Evolutionary conservation across 2,888 invertebrate species (phyloP).

Genomic region (Cryptus armator): DNA sequence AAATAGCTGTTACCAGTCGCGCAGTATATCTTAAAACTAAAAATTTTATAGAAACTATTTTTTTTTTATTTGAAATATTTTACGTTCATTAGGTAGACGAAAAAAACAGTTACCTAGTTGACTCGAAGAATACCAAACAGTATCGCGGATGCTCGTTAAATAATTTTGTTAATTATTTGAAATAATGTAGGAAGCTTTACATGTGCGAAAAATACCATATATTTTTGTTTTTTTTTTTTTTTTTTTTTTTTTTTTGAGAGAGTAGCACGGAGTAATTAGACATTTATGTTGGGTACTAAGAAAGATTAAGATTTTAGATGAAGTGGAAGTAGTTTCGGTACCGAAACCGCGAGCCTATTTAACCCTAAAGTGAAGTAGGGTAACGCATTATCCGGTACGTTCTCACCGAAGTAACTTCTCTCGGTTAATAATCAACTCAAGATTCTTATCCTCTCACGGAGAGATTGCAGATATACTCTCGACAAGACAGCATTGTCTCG

Average conservation of each 20-base stretch:
- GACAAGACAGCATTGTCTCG: slow-evolving; percentile 64
- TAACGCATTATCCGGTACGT: slow-evolving; percentile 55
- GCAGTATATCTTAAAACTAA: background rate
- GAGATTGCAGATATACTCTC: slow-evolving; percentile 49
- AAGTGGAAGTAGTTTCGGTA: slow-evolving; percentile 6
- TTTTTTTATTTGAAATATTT: background rate
- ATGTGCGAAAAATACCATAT: no score
- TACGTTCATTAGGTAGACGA: no score
- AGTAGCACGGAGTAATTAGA: background rate
- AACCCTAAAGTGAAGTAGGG: slow-evolving; percentile 51
- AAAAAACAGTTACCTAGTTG: no score
- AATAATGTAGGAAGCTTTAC: no score
- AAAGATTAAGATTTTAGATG: background rate
- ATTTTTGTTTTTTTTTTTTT: no score
- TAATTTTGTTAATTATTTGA: no score
- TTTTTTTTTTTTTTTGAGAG: background rate
- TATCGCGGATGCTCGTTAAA: no score
- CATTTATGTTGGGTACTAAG: background rate
- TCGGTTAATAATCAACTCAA: slow-evolving; percentile 45
- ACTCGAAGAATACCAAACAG: no score
- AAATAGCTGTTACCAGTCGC: background rate
- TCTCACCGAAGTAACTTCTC: slow-evolving; percentile 47
- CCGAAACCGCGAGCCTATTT: slow-evolving; percentile 20
- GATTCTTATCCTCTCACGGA: slow-evolving; percentile 55
- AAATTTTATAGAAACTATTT: no score